A percentile compares a stretch with the other conserved stretches of the same genome.
These are phyloP conservation scores for Ophion ellenae DNA, from an alignment of 2,888 invertebrate species.

Conservation along the genomic window DNA sequence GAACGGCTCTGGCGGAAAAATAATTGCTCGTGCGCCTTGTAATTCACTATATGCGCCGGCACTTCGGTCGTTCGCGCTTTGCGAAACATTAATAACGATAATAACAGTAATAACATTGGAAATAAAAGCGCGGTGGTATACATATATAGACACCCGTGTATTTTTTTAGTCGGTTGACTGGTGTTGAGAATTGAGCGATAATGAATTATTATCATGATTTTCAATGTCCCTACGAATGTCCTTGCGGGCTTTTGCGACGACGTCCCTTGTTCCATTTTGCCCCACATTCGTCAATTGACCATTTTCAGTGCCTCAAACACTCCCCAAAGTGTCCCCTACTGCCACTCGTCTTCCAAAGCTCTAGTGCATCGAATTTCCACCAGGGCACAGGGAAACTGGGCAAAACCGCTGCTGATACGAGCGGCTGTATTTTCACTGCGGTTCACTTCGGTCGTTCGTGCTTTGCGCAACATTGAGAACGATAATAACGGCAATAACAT, in stretches of 20 bases:
- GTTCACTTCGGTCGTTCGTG: not conserved
- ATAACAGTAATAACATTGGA: conserved; percentile 6
- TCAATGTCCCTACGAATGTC: not conserved
- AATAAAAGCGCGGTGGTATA: conserved; percentile 7
- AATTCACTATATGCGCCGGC: conserved; percentile 37
- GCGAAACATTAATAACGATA: conserved; percentile 25
- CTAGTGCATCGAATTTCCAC: too few species aligned
- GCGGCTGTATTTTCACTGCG: too few species aligned
- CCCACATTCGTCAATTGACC: too few species aligned
- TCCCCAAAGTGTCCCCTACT: too few species aligned
- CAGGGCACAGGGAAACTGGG: too few species aligned
- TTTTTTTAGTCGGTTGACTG: conserved; percentile 11
- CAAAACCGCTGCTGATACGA: too few species aligned
- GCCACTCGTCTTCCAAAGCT: too few species aligned
- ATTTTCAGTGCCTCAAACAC: too few species aligned
- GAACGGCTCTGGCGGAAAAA: conserved; percentile 15
- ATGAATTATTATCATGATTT: conserved; percentile 8
- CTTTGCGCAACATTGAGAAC: conserved; percentile 39
- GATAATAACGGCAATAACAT: not conserved
- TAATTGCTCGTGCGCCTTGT: conserved; percentile 34
- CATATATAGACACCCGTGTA: not conserved
- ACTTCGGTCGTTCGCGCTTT: conserved; percentile 16
- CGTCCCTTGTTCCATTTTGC: too few species aligned
- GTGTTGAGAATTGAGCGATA: conserved; percentile 8
- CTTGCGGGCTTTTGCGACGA: not conserved